Conservation (phyloP, 2,888 invertebrate genomes). For the Oligia fasciuncula region DNA sequence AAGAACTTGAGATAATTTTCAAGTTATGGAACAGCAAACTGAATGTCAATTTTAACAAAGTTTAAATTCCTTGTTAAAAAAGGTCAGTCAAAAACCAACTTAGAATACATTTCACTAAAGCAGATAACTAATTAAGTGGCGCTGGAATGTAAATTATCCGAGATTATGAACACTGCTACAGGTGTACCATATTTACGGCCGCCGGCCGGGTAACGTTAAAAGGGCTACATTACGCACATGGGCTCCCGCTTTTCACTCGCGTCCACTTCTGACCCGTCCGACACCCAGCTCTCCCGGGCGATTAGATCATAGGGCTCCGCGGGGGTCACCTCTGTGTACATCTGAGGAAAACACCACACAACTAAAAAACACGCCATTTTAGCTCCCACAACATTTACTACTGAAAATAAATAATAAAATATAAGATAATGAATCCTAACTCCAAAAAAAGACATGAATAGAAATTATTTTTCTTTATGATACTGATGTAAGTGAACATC, state of each 20-base stretch:
- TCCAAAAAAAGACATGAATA: constrained; percentile 10
- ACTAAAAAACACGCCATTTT: constrained; percentile 57
- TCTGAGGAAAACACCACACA: constrained; percentile 77
- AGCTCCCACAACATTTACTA: neutral
- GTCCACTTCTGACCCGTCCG: constrained; percentile 92
- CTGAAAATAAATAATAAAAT: neutral
- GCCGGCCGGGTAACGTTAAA: neutral
- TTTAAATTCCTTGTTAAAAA: too few species aligned
- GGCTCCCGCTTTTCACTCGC: constrained; percentile 81
- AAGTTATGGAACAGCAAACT: too few species aligned
- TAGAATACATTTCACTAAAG: too few species aligned
- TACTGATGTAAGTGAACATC: neutral
- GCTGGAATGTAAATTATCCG: too few species aligned
- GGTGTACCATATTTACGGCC: neutral
- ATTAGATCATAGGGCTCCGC: constrained; percentile 91
- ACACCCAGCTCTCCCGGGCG: constrained; percentile 92
- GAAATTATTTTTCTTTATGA: neutral
- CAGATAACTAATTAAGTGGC: too few species aligned
- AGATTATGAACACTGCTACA: too few species aligned
- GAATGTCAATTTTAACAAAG: too few species aligned
- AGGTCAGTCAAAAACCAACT: too few species aligned
- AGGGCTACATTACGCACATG: constrained; percentile 78
- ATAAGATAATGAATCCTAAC: neutral
- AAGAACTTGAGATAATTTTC: too few species aligned
- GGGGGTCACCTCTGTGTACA: constrained; percentile 88